Conservation (phyloP, 2,888 invertebrate genomes). For the Leucoptera coffeella region DNA sequence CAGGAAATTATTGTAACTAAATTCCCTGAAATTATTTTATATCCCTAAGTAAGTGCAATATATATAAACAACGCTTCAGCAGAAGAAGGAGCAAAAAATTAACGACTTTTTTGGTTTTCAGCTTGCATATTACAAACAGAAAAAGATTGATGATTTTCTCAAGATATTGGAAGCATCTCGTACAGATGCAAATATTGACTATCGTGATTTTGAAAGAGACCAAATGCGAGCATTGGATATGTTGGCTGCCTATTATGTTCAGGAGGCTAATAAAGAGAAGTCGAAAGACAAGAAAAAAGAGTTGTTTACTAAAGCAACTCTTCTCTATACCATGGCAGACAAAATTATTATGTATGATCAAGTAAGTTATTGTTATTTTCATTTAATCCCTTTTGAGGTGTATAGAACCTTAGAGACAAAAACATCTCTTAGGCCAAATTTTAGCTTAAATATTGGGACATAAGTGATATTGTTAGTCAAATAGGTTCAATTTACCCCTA, state of each 20-base stretch:
- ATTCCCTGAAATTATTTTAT: too few species aligned
- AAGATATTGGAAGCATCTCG: constrained; percentile 87
- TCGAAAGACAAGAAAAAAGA: constrained; percentile 92
- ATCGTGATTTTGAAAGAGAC: constrained; percentile 89
- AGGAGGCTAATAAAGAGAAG: constrained; percentile 91
- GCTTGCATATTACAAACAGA: constrained; percentile 96
- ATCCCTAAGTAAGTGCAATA: not conserved
- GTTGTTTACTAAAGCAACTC: constrained; percentile 91
- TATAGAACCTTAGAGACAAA: too few species aligned
- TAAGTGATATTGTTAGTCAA: too few species aligned
- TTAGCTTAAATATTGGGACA: too few species aligned
- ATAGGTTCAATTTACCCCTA: too few species aligned
- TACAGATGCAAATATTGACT: constrained; percentile 77
- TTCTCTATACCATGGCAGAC: constrained; percentile 96
- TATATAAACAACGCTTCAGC: not conserved
- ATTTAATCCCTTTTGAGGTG: too few species aligned
- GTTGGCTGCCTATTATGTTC: constrained; percentile 97
- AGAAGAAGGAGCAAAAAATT: not conserved
- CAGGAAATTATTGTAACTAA: too few species aligned
- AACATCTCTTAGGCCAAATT: too few species aligned
- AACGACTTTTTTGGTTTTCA: constrained; percentile 16
- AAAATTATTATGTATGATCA: constrained; percentile 99
- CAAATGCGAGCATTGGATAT: constrained; percentile 97
- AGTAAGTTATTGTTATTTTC: too few species aligned
- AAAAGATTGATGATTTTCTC: constrained; percentile 88